Base-by-base conservation (phyloP, 2,888 invertebrate species). In the Eupithecia subumbrata region DNA sequence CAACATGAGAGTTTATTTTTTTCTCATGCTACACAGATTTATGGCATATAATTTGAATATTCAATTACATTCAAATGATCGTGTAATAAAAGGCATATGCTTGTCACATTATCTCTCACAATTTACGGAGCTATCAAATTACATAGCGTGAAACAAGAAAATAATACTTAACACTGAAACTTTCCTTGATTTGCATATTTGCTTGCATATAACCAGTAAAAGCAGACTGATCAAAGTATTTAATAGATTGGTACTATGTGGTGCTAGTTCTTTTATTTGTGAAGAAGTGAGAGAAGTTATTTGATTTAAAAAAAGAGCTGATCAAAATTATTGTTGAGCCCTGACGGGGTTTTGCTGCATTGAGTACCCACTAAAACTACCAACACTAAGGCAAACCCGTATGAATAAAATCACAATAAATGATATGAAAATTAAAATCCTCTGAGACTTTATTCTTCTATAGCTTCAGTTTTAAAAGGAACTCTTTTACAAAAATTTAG, bases 61-160 rank as follows among this genome's bases (percentile, higher is more conserved):
- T n/a, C n/a, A 52, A n/a, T 52, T 56, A 56, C 22, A 56, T 60
- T 60, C 60, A 60, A 14, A 60, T 25, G 12, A 60, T 60, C 60
- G 60, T 9, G 60, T 60, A 60, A 25, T 25, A 60, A 14, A 60
- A 25, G 5, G 25, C 22, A 25, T 25, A 12, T 60, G 22, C 22
- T 14, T 25, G 60, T 25, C 60, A 60, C 60, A 56, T 60, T 60
- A 60, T 60, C 60, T 71, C 60, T 40, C 30, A 75, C 73, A 78
- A 70, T 80, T 76, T 76, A 81, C 71, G 66, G 72, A 69, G 60
- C 73, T 69, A 73, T 78, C 71, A 75, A 72, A 71, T 63, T 25
- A 76, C 78, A 76, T 72, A 69, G 72, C 75, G 69, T 73, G 67
- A 63, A 71, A 71, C 43, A 70, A 37, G 12, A 60, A 22, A 60